phyloP scores from a whole-genome alignment of 2,113 vertebrate species.

The Madoqua kirkii region DNA sequence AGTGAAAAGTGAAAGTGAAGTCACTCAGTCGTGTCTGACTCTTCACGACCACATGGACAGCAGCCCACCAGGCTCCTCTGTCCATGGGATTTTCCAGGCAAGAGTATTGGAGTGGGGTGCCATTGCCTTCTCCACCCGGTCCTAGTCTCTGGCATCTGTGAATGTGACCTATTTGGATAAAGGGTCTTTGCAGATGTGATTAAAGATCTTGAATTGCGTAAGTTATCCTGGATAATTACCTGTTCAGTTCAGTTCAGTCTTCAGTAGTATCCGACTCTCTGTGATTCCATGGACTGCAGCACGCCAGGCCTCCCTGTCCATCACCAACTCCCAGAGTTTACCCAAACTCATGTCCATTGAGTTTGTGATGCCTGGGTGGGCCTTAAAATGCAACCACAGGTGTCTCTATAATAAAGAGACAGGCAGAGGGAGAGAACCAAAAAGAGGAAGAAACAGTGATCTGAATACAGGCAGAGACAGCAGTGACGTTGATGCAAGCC shows the following conservation, averaged over 20 bases:
- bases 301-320: background rate
- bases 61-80: no score
- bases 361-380: background rate
- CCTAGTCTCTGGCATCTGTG: background rate
- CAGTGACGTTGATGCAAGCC: background rate
- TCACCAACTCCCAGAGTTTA: background rate
- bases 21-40: no score
- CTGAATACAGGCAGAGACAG: background rate
- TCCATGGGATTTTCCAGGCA: no score
- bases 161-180: background rate
- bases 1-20: no score
- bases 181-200: background rate
- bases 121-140: background rate
- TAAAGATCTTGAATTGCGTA: background rate
- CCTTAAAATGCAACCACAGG: background rate
- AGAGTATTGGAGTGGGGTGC: no score
- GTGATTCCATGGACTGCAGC: background rate
- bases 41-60: no score
- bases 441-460: background rate
- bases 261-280: background rate
- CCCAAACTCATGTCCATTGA: background rate
- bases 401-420: background rate
- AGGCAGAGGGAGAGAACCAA: background rate
- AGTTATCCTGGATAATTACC: background rate
- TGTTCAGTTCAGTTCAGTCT: background rate